phyloP scores from a whole-genome alignment of 2,113 vertebrate species.

The Riparia riparia region DNA sequence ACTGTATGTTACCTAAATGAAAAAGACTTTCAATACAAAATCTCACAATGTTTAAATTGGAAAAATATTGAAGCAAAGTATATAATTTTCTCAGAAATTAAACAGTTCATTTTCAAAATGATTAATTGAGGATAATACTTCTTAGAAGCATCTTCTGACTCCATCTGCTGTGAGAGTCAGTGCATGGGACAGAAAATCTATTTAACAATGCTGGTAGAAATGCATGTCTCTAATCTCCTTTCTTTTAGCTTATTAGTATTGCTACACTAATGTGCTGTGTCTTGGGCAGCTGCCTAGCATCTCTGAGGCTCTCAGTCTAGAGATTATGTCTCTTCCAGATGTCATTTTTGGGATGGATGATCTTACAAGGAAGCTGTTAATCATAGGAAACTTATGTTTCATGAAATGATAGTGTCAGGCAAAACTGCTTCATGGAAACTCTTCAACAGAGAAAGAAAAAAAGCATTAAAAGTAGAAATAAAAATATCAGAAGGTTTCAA shows the following conservation, averaged over 20 bases:
- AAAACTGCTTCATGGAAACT: neutral
- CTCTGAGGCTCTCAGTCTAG: neutral
- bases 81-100: neutral
- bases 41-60: neutral
- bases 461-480: neutral
- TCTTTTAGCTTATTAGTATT: slow-evolving; percentile 17
- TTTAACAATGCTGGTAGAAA: slow-evolving; percentile 10
- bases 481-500: neutral
- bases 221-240: neutral
- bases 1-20: neutral
- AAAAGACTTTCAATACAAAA: neutral
- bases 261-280: neutral
- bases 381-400: neutral
- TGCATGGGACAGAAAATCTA: neutral
- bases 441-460: neutral
- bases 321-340: slow-evolving; percentile 11
- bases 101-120: neutral
- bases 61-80: neutral
- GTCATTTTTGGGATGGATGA: slow-evolving; percentile 4
- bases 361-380: slow-evolving; percentile 4
- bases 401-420: neutral
- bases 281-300: slow-evolving; percentile 34
- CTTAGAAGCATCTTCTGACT: neutral
- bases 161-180: neutral
- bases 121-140: neutral